Evolutionary conservation across 2,113 vertebrate species (phyloP).

Genomic region (Laticauda colubrina): DNA sequence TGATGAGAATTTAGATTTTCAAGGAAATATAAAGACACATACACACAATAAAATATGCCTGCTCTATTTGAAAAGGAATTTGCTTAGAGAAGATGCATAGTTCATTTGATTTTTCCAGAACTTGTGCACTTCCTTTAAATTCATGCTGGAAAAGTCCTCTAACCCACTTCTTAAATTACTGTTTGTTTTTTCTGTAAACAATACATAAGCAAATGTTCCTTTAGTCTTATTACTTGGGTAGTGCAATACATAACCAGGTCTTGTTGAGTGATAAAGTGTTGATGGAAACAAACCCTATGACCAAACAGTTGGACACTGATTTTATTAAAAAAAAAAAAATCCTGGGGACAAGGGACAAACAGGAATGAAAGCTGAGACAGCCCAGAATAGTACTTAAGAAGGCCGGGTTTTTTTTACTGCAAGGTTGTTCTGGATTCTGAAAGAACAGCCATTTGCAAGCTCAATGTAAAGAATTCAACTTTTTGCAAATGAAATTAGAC

Average conservation of each 20-base stretch:
- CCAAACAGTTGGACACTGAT: neutral
- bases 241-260: conserved; percentile 4
- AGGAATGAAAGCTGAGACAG: conserved; percentile 25
- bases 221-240: conserved; percentile 11
- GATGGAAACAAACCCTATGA: neutral
- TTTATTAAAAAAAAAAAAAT: conserved; percentile 33
- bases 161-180: neutral
- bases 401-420: neutral
- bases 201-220: neutral
- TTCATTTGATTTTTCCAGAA: neutral
- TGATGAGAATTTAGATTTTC: neutral
- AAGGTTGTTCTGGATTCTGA: too few species aligned
- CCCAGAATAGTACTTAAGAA: neutral
- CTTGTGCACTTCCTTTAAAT: neutral
- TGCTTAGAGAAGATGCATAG: neutral
- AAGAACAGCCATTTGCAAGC: neutral
- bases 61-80: neutral
- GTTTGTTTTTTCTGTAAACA: conserved; percentile 18
- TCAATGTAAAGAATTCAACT: neutral
- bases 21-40: neutral
- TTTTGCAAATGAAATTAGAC: neutral
- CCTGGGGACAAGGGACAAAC: conserved; percentile 16
- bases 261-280: neutral
- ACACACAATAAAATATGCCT: neutral
- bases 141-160: neutral